Percentiles rank a stretch among this genome's conserved stretches.
Conservation (phyloP, 2,888 invertebrate genomes). For the Muscina levida region DNA sequence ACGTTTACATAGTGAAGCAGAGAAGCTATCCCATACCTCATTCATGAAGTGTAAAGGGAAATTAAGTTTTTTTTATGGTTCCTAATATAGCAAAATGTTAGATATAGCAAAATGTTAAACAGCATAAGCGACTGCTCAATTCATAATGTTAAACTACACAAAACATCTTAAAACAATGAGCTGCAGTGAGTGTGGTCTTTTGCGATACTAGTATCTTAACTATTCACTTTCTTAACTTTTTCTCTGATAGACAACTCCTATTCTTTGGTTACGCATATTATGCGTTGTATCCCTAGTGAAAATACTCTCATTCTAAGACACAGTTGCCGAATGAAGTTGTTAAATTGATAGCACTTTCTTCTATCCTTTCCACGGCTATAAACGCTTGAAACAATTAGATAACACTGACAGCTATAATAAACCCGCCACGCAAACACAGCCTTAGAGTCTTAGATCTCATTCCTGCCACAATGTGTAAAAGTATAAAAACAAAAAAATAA, state of each 20-base stretch:
- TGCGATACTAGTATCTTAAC: constrained; percentile 40
- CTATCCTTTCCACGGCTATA: too few species aligned
- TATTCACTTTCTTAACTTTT: constrained; percentile 14
- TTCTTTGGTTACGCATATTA: constrained; percentile 37
- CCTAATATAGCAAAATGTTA: too few species aligned
- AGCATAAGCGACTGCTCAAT: too few species aligned
- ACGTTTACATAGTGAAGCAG: too few species aligned
- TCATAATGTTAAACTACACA: too few species aligned
- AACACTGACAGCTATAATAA: constrained; percentile 29
- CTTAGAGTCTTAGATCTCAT: constrained; percentile 17
- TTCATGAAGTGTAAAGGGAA: too few species aligned
- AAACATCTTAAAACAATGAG: too few species aligned
- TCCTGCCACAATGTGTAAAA: not conserved
- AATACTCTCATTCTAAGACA: too few species aligned
- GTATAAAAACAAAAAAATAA: not conserved
- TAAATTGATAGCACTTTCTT: constrained; percentile 7
- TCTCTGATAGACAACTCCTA: constrained; percentile 44
- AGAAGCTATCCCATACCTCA: too few species aligned
- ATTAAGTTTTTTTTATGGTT: too few species aligned
- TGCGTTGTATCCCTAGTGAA: too few species aligned
- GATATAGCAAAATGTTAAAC: too few species aligned
- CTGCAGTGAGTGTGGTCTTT: constrained; percentile 57
- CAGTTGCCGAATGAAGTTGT: constrained; percentile 9
- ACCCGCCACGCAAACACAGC: not conserved
- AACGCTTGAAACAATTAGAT: constrained; percentile 54